phyloP scores from a whole-genome alignment of 2,888 invertebrate species.

The Melipona bicolor region DNA sequence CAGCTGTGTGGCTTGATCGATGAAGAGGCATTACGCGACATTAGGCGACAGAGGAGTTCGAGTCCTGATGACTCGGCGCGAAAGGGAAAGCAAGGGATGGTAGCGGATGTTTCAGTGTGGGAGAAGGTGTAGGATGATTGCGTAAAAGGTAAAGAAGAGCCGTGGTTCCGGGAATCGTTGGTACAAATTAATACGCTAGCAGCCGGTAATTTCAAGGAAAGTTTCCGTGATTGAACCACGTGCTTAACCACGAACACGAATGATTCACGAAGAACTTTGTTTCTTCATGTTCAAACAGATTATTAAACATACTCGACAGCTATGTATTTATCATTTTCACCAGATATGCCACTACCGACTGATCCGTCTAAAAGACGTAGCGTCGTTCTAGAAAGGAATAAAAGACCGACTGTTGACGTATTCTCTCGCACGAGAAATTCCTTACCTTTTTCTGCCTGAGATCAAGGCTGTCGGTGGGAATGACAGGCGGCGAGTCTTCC shows the following conservation, averaged over 20 bases:
- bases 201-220: neutral
- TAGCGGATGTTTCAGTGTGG: neutral
- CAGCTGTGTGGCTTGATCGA: neutral
- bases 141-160: neutral
- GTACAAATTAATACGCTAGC: neutral
- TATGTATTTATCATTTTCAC: too few species aligned
- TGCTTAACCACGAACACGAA: neutral
- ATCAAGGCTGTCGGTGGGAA: slow-evolving; percentile 78
- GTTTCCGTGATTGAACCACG: neutral
- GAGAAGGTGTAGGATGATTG: neutral
- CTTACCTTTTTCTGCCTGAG: slow-evolving; percentile 85
- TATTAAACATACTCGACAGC: too few species aligned
- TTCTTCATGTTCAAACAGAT: too few species aligned
- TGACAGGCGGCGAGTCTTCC: slow-evolving; percentile 71
- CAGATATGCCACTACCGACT: too few species aligned
- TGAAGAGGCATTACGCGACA: neutral
- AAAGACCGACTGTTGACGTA: neutral
- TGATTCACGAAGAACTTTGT: too few species aligned
- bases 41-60: neutral
- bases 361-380: neutral
- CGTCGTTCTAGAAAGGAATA: too few species aligned
- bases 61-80: neutral
- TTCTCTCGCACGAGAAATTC: neutral
- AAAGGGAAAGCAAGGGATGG: neutral
- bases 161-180: neutral